These are phyloP conservation scores for Microcebus jonahi DNA, from an alignment of 2,113 vertebrate genomes.

Conservation along the genomic window DNA sequence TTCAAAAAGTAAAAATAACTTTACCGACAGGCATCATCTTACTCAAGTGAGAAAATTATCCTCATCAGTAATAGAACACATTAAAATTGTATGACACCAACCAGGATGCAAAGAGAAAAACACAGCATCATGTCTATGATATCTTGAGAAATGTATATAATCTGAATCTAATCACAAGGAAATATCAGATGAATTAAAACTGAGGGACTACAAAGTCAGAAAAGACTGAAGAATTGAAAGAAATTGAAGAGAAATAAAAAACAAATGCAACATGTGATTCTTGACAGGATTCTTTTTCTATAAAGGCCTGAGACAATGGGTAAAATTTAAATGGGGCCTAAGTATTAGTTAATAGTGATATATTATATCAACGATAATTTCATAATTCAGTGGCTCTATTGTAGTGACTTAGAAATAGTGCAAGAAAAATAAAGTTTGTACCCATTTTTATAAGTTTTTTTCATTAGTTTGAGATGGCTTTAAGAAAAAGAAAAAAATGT, in stretches of 20 bases:
- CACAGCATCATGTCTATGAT: not conserved
- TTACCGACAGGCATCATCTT: not conserved
- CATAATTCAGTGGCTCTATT: not conserved
- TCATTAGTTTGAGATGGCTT: not conserved
- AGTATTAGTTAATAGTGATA: not conserved
- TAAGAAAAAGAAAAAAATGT: not conserved
- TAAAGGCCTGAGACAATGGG: not conserved
- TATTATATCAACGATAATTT: not conserved
- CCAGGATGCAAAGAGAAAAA: not conserved
- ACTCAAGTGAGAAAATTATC: not conserved
- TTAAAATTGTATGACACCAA: not conserved
- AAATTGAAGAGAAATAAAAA: not conserved
- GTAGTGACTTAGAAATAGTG: not conserved
- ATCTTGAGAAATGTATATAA: not conserved
- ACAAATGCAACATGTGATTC: not conserved
- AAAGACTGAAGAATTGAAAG: not conserved
- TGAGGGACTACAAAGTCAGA: not conserved
- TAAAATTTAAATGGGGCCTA: not conserved
- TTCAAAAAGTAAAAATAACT: not conserved
- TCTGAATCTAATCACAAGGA: not conserved
- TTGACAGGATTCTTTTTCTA: not conserved
- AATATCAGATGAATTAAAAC: not conserved
- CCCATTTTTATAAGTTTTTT: not conserved
- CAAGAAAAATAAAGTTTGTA: not conserved
- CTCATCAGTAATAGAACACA: not conserved